phyloP scores from a whole-genome alignment of 2,113 vertebrate species.

The Anoura caudifer region DNA sequence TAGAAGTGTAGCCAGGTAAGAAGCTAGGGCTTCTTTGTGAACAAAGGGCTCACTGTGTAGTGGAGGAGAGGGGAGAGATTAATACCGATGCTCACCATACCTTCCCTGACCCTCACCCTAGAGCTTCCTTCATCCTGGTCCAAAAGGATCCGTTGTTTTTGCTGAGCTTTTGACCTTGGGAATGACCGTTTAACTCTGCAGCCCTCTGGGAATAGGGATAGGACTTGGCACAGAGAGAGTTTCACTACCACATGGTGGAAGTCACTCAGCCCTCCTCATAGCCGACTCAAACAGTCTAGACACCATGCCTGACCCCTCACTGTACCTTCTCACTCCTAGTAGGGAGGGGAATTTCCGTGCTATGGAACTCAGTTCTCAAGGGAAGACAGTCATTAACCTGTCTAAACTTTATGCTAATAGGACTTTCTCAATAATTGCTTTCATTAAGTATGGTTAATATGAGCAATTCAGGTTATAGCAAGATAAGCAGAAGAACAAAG shows the following conservation, averaged over 20 bases:
- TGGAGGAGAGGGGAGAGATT: not conserved
- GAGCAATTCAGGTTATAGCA: conserved; percentile 25
- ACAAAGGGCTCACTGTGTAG: rapidly evolving
- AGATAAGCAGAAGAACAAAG: conserved; percentile 46
- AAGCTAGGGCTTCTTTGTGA: not conserved
- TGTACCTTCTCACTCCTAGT: not conserved
- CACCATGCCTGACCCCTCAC: not conserved
- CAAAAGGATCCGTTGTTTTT: not conserved
- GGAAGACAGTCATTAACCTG: conserved; percentile 65
- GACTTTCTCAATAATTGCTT: conserved; percentile 61
- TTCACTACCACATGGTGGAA: not conserved
- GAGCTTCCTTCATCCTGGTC: not conserved
- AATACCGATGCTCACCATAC: rapidly evolving
- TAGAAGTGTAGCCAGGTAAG: not conserved
- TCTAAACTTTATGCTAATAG: conserved; percentile 69
- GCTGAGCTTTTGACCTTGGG: not conserved
- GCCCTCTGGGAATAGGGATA: not conserved
- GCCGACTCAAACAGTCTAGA: not conserved
- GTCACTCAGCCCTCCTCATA: not conserved
- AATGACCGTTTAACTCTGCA: not conserved
- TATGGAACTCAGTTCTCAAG: not conserved
- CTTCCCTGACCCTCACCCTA: not conserved
- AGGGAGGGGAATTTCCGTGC: not conserved
- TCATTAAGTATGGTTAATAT: conserved; percentile 57
- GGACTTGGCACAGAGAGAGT: not conserved